These are phyloP conservation scores for Apis florea DNA, from an alignment of 1,140 invertebrate species.

Conservation along the genomic window DNA sequence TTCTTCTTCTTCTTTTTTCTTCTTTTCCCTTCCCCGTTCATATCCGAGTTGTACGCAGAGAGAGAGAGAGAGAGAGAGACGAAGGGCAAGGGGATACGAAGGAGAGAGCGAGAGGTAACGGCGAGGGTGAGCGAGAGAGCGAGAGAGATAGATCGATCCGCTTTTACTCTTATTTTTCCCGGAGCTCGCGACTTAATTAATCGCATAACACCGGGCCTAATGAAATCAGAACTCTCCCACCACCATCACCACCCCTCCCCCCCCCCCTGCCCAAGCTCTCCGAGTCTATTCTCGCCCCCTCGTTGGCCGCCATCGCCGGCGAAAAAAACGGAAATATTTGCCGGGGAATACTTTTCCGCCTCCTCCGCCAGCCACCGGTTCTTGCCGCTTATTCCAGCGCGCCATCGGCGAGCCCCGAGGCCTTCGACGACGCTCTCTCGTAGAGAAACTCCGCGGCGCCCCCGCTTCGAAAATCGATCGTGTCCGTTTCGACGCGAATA, in stretches of 20 bases:
- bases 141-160: constrained; percentile 45
- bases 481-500: constrained; percentile 62
- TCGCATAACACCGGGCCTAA: constrained; percentile 81
- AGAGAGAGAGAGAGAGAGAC: neutral
- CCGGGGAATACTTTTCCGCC: constrained; percentile 74
- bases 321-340: constrained; percentile 78
- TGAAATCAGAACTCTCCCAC: constrained; percentile 79
- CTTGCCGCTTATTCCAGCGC: constrained; percentile 3
- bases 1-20: too few relatives aligned
- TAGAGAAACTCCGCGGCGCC: constrained; percentile 8
- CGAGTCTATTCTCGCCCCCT: constrained; percentile 68
- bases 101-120: neutral
- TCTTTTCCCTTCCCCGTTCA: neutral
- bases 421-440: neutral
- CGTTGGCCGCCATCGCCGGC: constrained; percentile 34
- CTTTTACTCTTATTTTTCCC: constrained; percentile 77
- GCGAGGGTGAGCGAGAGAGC: neutral
- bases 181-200: constrained; percentile 80
- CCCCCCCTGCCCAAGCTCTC: constrained; percentile 18
- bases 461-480: constrained; percentile 71
- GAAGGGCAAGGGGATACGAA: neutral
- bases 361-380: constrained; percentile 31
- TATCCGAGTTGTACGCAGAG: constrained; percentile 27
- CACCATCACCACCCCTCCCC: too few relatives aligned
- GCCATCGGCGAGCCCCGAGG: constrained; percentile 27